A percentile compares a stretch with the other conserved stretches of the same genome.
Evolutionary conservation across 2,797 vertebrate genomes (phyloP).

Genomic region (Erethizon dorsatum): DNA sequence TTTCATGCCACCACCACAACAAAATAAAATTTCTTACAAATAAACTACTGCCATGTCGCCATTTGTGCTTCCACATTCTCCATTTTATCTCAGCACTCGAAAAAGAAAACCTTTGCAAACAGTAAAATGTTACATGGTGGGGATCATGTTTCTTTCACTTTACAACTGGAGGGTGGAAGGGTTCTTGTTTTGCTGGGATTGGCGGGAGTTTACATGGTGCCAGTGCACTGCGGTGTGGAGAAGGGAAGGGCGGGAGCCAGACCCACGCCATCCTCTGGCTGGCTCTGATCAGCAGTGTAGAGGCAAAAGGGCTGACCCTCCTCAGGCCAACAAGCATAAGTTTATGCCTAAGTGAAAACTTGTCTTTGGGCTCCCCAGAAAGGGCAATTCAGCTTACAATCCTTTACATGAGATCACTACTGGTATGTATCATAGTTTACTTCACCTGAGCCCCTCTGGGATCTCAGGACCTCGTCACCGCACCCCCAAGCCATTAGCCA

Average conservation of each 20-base stretch:
- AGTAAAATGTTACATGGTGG: neutral
- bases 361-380: conserved; percentile 11
- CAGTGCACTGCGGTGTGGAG: neutral
- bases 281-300: neutral
- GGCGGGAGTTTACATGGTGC: neutral
- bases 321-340: neutral
- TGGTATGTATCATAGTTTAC: neutral
- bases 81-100: neutral
- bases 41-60: conserved; percentile 20
- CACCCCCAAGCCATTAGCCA: neutral
- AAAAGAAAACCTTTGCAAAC: conserved; percentile 53
- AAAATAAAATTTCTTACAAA: conserved; percentile 56
- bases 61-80: conserved; percentile 20
- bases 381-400: neutral
- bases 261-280: neutral
- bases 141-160: conserved; percentile 45
- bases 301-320: neutral
- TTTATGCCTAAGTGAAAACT: neutral
- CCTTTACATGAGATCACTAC: neutral
- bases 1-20: neutral
- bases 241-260: neutral
- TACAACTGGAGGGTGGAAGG: neutral
- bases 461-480: neutral
- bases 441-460: neutral
- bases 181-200: neutral